Conservation (phyloP, 2,888 invertebrate species). For the Leptinotarsa rubiginosa region DNA sequence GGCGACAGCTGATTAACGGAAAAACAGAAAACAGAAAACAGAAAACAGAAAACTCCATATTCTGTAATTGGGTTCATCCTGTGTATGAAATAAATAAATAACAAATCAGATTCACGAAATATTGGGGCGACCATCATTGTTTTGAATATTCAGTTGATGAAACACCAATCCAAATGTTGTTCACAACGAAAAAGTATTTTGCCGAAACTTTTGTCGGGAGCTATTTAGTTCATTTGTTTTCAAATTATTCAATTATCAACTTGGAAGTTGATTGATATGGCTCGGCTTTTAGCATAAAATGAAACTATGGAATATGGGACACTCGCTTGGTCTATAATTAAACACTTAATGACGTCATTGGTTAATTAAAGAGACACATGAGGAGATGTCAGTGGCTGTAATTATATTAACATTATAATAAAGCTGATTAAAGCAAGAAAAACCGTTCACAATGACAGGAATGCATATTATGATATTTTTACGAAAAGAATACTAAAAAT, state of each 20-base stretch:
- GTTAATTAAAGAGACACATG: conserved; percentile 49
- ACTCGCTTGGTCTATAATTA: conserved; percentile 39
- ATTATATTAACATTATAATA: conserved; percentile 54
- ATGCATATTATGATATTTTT: not conserved
- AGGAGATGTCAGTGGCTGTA: conserved; percentile 44
- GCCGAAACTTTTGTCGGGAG: not conserved
- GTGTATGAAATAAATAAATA: no score
- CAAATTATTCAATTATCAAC: not conserved
- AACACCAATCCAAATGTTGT: no score
- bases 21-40: no score
- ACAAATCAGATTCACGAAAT: no score
- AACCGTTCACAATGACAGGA: not conserved
- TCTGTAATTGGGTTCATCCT: no score
- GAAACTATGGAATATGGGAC: conserved; percentile 24
- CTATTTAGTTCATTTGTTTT: not conserved
- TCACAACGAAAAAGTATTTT: not conserved
- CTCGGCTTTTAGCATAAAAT: conserved; percentile 7
- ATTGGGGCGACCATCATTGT: no score
- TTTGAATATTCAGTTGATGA: no score
- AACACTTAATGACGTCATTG: conserved; percentile 50
- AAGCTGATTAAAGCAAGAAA: conserved; percentile 42
- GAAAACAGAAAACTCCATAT: no score
- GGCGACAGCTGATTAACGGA: no score
- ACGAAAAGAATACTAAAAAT: no score
- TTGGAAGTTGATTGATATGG: not conserved